Conservation (phyloP, 2,113 vertebrate species). For the Raja brachyura region DNA sequence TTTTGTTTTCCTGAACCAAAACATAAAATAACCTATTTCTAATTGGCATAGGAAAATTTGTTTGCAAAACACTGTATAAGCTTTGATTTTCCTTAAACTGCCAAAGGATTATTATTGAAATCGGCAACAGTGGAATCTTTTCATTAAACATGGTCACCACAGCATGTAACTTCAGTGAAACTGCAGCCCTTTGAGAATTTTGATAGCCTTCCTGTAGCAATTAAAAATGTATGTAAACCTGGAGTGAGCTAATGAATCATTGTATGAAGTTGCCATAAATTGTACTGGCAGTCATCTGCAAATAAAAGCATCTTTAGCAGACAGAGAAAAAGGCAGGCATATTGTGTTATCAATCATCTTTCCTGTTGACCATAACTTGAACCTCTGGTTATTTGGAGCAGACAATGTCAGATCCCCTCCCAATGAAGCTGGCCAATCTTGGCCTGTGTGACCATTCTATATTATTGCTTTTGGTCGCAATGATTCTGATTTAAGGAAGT, state of each 20-base stretch:
- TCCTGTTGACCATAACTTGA: not conserved
- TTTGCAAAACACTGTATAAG: not conserved
- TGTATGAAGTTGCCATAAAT: not conserved
- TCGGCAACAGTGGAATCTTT: not conserved
- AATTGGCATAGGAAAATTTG: not conserved
- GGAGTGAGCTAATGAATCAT: not conserved
- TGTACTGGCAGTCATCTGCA: not conserved
- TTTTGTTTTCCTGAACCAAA: not conserved
- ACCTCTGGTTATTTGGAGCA: not conserved
- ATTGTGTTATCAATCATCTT: not conserved
- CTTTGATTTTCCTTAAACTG: not conserved
- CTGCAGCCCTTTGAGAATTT: not conserved
- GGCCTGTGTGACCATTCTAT: not conserved
- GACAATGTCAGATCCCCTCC: not conserved
- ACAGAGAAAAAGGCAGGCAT: not conserved
- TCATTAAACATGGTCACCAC: not conserved
- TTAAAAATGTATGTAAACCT: constrained; percentile 1
- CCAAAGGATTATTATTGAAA: not conserved
- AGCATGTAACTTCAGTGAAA: not conserved
- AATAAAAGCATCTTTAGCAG: not conserved
- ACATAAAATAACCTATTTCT: not conserved
- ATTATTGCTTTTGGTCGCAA: not conserved
- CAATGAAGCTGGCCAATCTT: not conserved
- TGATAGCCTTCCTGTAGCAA: not conserved
- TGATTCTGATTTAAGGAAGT: not conserved